Base-by-base conservation (phyloP, 2,797 vertebrate species). In the Argyrosomus regius region DNA sequence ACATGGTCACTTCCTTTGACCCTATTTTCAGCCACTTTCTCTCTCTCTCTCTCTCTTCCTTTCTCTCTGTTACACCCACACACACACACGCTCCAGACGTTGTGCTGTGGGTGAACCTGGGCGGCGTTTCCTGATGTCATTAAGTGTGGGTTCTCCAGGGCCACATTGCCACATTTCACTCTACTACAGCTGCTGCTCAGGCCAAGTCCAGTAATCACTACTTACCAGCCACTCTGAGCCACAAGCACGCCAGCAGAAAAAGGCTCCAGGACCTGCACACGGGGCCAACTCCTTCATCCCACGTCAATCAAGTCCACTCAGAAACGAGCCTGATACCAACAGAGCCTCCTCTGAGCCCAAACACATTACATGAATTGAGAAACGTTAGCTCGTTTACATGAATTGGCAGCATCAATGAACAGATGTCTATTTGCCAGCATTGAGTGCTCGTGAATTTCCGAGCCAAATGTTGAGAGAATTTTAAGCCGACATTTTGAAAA, bases 171-270 rank as follows among this genome's bases (percentile, higher is more conserved):
- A 90, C 87, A 80, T 88, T 88, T 84, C 53, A 50, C 89, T 91
- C 77, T 20, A 62, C 85, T 88, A 77, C 79, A 82, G 80, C 84
- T 73, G 75, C 82, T 79, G 73, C 80, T 82, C 78, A 20, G 82
- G 74, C 89, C 88, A 90, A 84, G 75, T 86, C 84, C 77, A 87
- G 80, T 91, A 91, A 92, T 93, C 87, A 90, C 87, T 91, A 88
- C 84, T 87, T 85, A 89, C 57, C 81, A 91, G 87, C 71, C 87
- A 86, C 77, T 83, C 79, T 2, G 76, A 82, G 83, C 81, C 78
- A 79, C 77, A 75, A 85, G 82, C 77, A 74, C 50, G 78, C 85
- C 82, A 88, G 69, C 67, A 77, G 31, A 58, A 75, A 86, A 68
- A n/a, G 77, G 59, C 57, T 86, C 82, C 84, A 72, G 77, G 61